A percentile compares a stretch with the other conserved stretches of the same genome.
Conservation (phyloP, 2,797 vertebrate species). For the Rallus crepitans region DNA sequence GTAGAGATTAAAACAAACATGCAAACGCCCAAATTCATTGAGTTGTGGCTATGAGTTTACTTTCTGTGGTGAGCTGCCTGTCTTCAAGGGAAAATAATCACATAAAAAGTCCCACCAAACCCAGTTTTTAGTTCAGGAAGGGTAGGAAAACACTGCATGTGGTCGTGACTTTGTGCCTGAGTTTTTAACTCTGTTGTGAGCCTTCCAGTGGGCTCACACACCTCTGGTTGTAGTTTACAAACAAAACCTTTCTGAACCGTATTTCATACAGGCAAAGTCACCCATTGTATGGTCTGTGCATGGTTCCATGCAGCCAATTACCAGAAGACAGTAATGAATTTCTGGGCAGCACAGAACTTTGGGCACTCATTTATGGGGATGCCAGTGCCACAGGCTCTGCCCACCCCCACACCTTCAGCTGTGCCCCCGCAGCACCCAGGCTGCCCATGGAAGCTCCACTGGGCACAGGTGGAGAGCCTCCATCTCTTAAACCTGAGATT, state of each 20-base stretch:
- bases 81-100: not conserved
- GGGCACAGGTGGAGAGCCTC: not conserved
- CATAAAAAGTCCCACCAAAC: not conserved
- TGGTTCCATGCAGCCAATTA: fast-evolving
- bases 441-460: fast-evolving
- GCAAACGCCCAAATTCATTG: no score
- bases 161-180: fast-evolving
- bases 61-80: not conserved
- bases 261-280: fast-evolving
- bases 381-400: not conserved
- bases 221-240: fast-evolving
- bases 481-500: not conserved
- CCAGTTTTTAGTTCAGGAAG: no score
- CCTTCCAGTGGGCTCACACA: fast-evolving
- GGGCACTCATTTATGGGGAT: fast-evolving
- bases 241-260: not conserved
- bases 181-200: not conserved
- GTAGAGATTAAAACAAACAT: not conserved
- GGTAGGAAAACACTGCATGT: fast-evolving
- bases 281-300: fast-evolving
- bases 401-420: fast-evolving
- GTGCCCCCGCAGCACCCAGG: not conserved
- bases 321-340: fast-evolving
- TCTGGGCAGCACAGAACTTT: not conserved
- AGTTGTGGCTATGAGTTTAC: not conserved